Evolutionary conservation across 1,140 invertebrate genomes (phyloP).

Genomic region (Lepidurus packardi): DNA sequence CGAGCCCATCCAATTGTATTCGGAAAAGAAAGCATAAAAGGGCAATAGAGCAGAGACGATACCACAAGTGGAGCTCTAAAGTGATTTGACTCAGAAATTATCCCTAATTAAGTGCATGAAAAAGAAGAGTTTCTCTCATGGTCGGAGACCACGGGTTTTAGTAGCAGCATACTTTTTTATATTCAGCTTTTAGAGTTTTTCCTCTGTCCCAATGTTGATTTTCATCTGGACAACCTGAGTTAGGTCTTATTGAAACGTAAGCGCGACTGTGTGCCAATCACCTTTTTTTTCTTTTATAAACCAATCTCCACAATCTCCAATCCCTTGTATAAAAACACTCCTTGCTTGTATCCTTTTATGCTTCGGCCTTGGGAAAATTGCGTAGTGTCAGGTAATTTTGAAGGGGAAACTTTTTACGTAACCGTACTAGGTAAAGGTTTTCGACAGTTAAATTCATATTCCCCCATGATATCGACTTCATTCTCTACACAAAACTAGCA

Average conservation of each 20-base stretch:
- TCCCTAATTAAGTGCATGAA: not conserved
- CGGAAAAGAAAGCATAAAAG: slow-evolving; percentile 14
- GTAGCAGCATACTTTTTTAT: not conserved
- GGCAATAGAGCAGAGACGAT: not conserved
- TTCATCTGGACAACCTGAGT: slow-evolving; percentile 6
- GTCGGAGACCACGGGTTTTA: slow-evolving; percentile 17
- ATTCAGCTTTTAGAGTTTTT: not conserved
- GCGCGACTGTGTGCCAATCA: slow-evolving; percentile 7
- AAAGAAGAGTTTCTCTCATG: not conserved
- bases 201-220: not conserved
- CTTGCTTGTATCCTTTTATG: not conserved
- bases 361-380: slow-evolving; percentile 5
- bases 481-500: not conserved
- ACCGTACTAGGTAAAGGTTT: not conserved
- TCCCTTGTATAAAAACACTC: not conserved
- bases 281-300: not conserved
- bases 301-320: not conserved
- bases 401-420: slow-evolving; percentile 9
- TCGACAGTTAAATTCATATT: not conserved
- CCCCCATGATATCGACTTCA: not conserved
- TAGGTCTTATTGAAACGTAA: slow-evolving; percentile 10
- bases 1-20: slow-evolving; percentile 31
- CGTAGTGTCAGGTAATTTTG: not conserved
- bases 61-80: not conserved
- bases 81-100: slow-evolving; percentile 19